A percentile compares a stretch with the other conserved stretches of the same genome.
These are phyloP conservation scores for Paralvinella palmiformis DNA, from an alignment of 1,140 invertebrate genomes.

Conservation along the genomic window DNA sequence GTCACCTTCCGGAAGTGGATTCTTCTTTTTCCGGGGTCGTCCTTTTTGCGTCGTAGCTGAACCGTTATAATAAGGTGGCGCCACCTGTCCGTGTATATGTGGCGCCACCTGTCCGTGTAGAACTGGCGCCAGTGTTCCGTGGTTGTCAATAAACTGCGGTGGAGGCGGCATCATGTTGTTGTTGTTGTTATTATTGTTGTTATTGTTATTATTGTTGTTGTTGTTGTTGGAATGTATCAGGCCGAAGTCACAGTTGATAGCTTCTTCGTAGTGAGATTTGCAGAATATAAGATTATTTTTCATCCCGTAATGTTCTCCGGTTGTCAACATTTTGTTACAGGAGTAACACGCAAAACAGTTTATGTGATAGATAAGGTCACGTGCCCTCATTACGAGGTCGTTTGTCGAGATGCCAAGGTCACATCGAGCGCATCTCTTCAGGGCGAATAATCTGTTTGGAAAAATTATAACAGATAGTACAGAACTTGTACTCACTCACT, in stretches of 20 bases:
- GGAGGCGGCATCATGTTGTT: too few relatives aligned
- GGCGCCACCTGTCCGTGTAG: too few relatives aligned
- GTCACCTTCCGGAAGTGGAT: constrained; percentile 35
- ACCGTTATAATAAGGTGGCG: constrained; percentile 64
- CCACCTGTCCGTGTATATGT: too few relatives aligned
- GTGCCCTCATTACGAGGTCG: constrained; percentile 86
- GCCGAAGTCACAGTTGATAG: not conserved
- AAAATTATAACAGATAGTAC: not conserved
- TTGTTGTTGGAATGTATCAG: too few relatives aligned
- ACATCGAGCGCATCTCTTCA: constrained; percentile 75
- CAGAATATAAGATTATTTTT: constrained; percentile 52
- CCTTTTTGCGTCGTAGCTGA: constrained; percentile 65
- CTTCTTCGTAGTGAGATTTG: constrained; percentile 48
- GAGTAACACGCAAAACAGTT: constrained; percentile 82
- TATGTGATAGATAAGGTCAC: constrained; percentile 79
- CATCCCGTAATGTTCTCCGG: constrained; percentile 74
- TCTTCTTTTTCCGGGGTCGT: constrained; percentile 72
- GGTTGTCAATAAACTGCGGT: too few relatives aligned
- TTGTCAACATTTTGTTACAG: constrained; percentile 61
- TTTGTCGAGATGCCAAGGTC: constrained; percentile 73
- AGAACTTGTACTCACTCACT: not conserved
- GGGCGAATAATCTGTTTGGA: constrained; percentile 34
- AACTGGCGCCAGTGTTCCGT: too few relatives aligned
- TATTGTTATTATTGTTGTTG: too few relatives aligned
- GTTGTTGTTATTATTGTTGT: too few relatives aligned